A percentile compares a stretch with the other conserved stretches of the same genome.
Evolutionary conservation across 1,140 invertebrate genomes (phyloP).

Genomic region (Dreissena polymorpha): DNA sequence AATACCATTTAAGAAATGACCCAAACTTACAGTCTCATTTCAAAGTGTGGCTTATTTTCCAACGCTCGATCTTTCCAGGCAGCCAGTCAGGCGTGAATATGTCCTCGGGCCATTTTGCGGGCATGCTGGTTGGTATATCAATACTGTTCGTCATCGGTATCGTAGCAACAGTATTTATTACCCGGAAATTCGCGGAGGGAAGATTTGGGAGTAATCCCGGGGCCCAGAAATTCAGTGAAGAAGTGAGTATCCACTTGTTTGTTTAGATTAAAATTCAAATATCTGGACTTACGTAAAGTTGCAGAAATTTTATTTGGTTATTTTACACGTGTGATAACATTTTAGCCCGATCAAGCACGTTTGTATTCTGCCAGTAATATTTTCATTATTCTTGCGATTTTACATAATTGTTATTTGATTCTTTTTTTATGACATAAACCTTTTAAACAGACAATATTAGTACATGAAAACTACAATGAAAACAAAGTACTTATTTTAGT

Average conservation of each 20-base stretch:
- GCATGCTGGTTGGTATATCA: conserved; percentile 58
- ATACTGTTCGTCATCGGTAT: conserved; percentile 46
- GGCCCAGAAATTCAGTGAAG: conserved; percentile 32
- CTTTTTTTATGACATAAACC: neutral
- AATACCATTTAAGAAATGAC: no score
- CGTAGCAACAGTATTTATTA: conserved; percentile 42
- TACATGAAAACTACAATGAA: no score
- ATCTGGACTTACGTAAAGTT: neutral
- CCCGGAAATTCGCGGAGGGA: conserved; percentile 54
- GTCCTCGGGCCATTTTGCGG: conserved; percentile 54
- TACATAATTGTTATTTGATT: neutral
- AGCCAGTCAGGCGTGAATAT: conserved; percentile 29
- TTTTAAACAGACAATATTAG: neutral
- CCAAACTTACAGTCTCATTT: no score
- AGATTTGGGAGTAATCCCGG: conserved; percentile 29
- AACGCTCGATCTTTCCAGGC: neutral
- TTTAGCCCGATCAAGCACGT: no score
- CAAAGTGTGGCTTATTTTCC: neutral
- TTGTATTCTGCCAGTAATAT: neutral
- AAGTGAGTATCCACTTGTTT: neutral
- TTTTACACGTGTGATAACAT: neutral
- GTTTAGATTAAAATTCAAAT: neutral
- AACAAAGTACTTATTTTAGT: no score
- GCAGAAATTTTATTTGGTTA: neutral
- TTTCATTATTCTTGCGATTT: no score